Evolutionary conservation across 1,140 invertebrate genomes (phyloP).

Genomic region (Aporrectodea caliginosa): DNA sequence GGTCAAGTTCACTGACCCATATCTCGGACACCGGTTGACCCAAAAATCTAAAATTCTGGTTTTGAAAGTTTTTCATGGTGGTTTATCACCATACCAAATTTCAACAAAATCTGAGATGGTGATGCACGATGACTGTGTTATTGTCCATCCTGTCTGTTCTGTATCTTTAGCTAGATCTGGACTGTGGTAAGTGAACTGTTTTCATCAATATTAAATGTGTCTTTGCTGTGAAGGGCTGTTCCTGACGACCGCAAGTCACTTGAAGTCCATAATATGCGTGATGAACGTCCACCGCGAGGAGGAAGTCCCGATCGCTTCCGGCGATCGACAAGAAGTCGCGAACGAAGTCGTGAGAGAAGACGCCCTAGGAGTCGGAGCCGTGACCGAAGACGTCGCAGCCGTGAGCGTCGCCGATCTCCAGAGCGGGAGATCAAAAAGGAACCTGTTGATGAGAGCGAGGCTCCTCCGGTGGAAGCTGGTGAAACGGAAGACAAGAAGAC

Average conservation of each 20-base stretch:
- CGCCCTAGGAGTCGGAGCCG: constrained; percentile 38
- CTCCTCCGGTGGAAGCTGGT: neutral
- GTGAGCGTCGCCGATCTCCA: neutral
- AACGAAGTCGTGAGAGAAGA: constrained; percentile 40
- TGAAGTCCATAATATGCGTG: neutral
- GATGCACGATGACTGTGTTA: too few relatives aligned
- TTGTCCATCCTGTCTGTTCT: too few relatives aligned
- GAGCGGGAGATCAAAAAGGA: constrained; percentile 24
- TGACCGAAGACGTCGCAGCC: constrained; percentile 34
- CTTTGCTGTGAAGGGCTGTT: neutral
- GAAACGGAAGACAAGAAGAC: too few relatives aligned
- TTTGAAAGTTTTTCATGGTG: too few relatives aligned
- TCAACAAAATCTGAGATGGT: too few relatives aligned
- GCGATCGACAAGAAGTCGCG: constrained; percentile 23
- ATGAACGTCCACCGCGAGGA: neutral
- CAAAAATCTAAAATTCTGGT: too few relatives aligned
- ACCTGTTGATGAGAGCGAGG: constrained; percentile 1
- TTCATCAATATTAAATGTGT: constrained; percentile 7
- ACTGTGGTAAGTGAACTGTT: constrained; percentile 12
- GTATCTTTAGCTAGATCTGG: neutral
- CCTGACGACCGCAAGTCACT: neutral
- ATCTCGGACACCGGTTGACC: too few relatives aligned
- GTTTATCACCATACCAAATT: too few relatives aligned
- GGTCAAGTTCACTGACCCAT: too few relatives aligned
- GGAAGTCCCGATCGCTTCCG: neutral